Evolutionary conservation across 2,888 invertebrate genomes (phyloP), one percentile per base, ranked within the genome.

Genomic region (Leuctra nigra): DNA sequence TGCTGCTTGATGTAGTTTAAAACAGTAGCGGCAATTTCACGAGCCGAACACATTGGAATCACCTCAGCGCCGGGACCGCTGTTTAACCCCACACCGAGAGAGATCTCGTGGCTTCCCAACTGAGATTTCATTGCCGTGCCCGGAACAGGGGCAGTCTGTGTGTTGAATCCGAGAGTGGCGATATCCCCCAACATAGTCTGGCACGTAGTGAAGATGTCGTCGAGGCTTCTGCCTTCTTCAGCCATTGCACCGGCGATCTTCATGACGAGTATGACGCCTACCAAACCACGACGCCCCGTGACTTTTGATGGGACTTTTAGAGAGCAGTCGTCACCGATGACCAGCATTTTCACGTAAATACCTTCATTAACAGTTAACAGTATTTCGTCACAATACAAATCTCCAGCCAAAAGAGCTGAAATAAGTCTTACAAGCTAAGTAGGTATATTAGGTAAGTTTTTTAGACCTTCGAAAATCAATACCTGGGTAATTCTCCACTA

Each of bases 121-220:
- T 22, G 33, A 56, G 18, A 20, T 38, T 13, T 33, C 14, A 13
- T 35, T 13, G 22, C 22, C 24, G n/a, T 38, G 75, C 80, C 81
- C 53, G 86, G 87, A 29, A 87, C 69, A 13, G 82, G 80, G 65
- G 87, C 86, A 0, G 85, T 77, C 38, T 76, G 76, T 41, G 88
- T 69, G 53, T 82, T 82, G 4, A 88, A 75, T 1, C 87, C 86
- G 53, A 87, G 77, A 0, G 89, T 89, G 0, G 83, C 83, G 73
- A 82, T 75, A 62, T 77, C 58, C 20, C 44, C 23, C 24, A 48
- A 44, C 6, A 20, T 14, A 4, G 47, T 36, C 4, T 23, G 23
- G 48, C 60, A 60, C 2, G 24, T 23, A 3, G 22, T 11, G 44
- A 56, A 58, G 35, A 77, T 72, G 38, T 75, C 71, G 13, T 70